A percentile compares a stretch with the other conserved stretches of the same genome.
phyloP scores from a whole-genome alignment of 2,113 vertebrate genomes.

The Spea multiplicata region DNA sequence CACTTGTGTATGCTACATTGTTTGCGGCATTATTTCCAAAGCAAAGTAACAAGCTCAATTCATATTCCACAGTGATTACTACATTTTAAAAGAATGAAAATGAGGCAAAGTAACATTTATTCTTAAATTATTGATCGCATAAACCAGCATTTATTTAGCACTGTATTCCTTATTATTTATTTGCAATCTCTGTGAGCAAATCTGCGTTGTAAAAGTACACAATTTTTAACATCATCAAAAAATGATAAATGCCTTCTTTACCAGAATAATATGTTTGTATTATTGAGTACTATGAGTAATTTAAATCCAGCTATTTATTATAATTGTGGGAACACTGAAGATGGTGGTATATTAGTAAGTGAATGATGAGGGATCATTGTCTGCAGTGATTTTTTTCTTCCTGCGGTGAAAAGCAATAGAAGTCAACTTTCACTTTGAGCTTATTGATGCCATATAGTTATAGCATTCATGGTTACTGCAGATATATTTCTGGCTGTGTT shows the following conservation, averaged over 20 bases:
- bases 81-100: not conserved
- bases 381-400: not conserved
- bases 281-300: not conserved
- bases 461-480: not conserved
- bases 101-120: not conserved
- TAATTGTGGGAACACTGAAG: not conserved
- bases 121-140: not conserved
- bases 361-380: conserved; percentile 1
- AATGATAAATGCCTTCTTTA: not conserved
- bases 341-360: not conserved
- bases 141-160: not conserved
- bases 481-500: conserved; percentile 10
- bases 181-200: not conserved
- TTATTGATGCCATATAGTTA: not conserved
- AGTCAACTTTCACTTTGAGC: not conserved
- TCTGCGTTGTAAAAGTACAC: not conserved
- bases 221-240: not conserved
- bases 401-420: conserved; percentile 7
- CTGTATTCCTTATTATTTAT: not conserved
- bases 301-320: conserved; percentile 1
- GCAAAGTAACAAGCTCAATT: not conserved
- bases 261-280: not conserved
- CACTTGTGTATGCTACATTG: not conserved
- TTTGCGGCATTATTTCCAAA: not conserved
- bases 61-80: not conserved